These are phyloP conservation scores for Drosophila emarginata DNA, from an alignment of 2,888 invertebrate species.

Conservation along the genomic window DNA sequence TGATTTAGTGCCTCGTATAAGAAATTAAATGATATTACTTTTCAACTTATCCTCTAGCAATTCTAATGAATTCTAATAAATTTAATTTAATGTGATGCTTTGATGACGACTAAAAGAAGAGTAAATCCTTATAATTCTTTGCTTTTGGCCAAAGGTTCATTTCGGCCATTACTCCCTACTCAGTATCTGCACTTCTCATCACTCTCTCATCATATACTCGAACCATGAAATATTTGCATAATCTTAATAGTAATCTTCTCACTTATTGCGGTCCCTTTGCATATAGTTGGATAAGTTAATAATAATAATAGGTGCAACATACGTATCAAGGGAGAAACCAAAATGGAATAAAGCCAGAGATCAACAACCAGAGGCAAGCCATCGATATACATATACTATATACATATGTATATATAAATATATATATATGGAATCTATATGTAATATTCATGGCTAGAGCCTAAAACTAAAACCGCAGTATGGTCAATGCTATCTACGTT, in stretches of 20 bases:
- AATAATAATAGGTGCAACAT: conserved; percentile 31
- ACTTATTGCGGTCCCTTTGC: conserved; percentile 8
- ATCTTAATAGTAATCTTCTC: background rate
- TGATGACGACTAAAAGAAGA: too few relatives aligned
- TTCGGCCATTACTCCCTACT: background rate
- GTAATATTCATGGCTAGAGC: conserved; percentile 32
- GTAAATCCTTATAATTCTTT: too few relatives aligned
- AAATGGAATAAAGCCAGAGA: conserved; percentile 18
- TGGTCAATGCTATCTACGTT: conserved; percentile 5
- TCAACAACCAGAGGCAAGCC: conserved; percentile 20
- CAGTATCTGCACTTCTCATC: background rate
- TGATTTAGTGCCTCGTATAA: too few relatives aligned
- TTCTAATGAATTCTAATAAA: too few relatives aligned
- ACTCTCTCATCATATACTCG: background rate
- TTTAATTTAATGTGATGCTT: too few relatives aligned
- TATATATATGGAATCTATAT: background rate
- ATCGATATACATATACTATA: conserved; percentile 19
- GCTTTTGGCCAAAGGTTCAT: too few relatives aligned
- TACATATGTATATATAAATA: background rate
- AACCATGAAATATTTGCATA: conserved; percentile 8
- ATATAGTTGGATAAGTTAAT: background rate
- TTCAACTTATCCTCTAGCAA: too few relatives aligned
- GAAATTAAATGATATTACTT: too few relatives aligned
- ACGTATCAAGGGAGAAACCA: conserved; percentile 24
- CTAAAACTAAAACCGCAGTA: conserved; percentile 34